Conservation (phyloP, 2,797 vertebrate genomes). For the Nannoperca australis region DNA sequence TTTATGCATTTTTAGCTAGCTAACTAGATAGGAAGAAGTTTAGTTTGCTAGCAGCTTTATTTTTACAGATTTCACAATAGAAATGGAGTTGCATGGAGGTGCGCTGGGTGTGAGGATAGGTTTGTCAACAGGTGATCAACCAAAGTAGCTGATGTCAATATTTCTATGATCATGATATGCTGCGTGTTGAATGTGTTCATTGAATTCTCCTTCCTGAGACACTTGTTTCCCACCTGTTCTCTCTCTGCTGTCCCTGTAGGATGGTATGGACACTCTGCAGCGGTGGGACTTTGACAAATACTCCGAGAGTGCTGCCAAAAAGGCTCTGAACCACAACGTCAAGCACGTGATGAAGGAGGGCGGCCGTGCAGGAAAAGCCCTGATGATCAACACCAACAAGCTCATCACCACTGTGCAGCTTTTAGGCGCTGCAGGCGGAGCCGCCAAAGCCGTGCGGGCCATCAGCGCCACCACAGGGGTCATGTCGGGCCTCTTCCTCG, state of each 20-base stretch:
- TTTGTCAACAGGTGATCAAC: background rate
- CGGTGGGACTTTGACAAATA: slow-evolving; percentile 85
- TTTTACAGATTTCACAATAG: background rate
- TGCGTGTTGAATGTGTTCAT: background rate
- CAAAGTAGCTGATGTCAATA: too few relatives aligned
- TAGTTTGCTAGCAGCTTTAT: background rate
- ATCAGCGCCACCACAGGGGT: slow-evolving; percentile 76
- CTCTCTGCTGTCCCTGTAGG: slow-evolving; percentile 58
- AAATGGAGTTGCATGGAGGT: background rate
- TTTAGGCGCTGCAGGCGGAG: slow-evolving; percentile 72
- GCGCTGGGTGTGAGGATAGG: background rate
- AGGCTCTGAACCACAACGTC: slow-evolving; percentile 83
- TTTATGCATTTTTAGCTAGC: background rate
- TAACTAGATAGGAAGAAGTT: background rate
- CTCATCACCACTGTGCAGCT: slow-evolving; percentile 85
- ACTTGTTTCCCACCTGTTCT: background rate
- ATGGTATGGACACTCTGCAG: slow-evolving; percentile 82
- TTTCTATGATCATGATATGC: too few relatives aligned
- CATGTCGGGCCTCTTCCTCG: slow-evolving; percentile 79
- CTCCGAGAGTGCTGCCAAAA: slow-evolving; percentile 77
- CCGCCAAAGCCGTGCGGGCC: slow-evolving; percentile 73
- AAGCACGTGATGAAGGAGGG: slow-evolving; percentile 87
- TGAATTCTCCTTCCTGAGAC: background rate
- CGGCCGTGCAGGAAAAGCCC: slow-evolving; percentile 81
- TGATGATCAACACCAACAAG: slow-evolving; percentile 83